Percentiles rank a stretch among this genome's conserved stretches.
Evolutionary conservation across 2,113 vertebrate species (phyloP).

Genomic region (Antechinus stuartii): DNA sequence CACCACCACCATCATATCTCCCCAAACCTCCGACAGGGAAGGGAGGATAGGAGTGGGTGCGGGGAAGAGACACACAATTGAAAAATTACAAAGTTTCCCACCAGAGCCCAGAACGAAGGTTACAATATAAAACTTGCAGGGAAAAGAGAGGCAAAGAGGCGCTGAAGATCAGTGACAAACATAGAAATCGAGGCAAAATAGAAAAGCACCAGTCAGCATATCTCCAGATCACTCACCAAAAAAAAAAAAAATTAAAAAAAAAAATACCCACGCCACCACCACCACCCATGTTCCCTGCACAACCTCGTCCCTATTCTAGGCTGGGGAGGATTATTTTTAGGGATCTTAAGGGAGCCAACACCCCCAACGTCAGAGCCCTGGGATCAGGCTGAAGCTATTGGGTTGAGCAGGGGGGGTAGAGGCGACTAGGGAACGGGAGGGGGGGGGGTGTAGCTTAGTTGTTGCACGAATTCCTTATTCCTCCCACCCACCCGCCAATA

Average conservation of each 20-base stretch:
- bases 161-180: not conserved
- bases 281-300: not conserved
- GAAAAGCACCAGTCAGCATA: not conserved
- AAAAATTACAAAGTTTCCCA: not conserved
- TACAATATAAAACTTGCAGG: not conserved
- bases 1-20: not conserved
- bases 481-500: not conserved
- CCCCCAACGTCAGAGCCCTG: conserved; percentile 1
- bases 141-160: not conserved
- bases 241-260: not conserved
- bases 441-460: not conserved
- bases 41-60: not conserved
- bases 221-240: not conserved
- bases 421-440: not conserved
- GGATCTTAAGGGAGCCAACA: not conserved
- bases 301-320: not conserved
- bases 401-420: not conserved
- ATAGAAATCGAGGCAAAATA: conserved; percentile 1
- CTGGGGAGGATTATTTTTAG: conserved; percentile 1
- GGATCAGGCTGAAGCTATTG: not conserved
- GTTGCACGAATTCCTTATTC: not conserved
- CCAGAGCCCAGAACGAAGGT: not conserved
- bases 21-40: not conserved
- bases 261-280: not conserved
- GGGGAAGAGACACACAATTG: not conserved